Percentiles rank a stretch among this genome's conserved stretches.
phyloP scores from a whole-genome alignment of 2,888 invertebrate species.

The Andrena hattorfiana region DNA sequence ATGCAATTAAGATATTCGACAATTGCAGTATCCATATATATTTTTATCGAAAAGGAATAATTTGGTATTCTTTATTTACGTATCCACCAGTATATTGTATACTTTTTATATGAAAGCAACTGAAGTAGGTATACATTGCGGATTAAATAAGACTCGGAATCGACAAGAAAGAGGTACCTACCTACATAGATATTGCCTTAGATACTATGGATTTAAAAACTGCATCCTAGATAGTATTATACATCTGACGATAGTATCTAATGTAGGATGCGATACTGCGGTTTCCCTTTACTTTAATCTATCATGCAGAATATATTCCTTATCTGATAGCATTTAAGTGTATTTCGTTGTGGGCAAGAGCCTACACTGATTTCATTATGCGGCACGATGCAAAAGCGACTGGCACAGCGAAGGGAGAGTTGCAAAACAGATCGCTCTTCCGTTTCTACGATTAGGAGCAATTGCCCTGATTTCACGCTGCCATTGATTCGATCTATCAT shows the following conservation, averaged over 20 bases:
- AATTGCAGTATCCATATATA: no score
- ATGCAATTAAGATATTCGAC: no score
- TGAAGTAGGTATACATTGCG: neutral
- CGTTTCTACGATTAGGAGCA: constrained; percentile 52
- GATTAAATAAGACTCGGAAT: neutral
- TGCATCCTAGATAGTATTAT: neutral
- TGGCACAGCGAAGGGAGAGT: constrained; percentile 30
- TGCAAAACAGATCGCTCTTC: constrained; percentile 51
- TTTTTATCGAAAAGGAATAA: neutral
- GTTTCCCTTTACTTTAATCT: neutral
- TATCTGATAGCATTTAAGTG: constrained; percentile 33
- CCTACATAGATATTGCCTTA: no score
- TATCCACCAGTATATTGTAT: no score
- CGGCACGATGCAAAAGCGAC: constrained; percentile 4
- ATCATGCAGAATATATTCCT: neutral
- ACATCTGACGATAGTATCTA: neutral
- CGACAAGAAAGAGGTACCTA: neutral
- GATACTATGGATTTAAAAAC: no score
- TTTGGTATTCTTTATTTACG: no score
- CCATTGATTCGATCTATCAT: constrained; percentile 41
- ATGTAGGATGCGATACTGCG: neutral
- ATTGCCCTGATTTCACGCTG: constrained; percentile 60
- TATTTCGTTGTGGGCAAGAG: constrained; percentile 10
- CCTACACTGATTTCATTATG: constrained; percentile 27
- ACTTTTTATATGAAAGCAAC: neutral